Percentiles rank a stretch among this genome's conserved stretches.
Conservation (phyloP, 2,888 invertebrate genomes). For the Coleophora flavipennella region DNA sequence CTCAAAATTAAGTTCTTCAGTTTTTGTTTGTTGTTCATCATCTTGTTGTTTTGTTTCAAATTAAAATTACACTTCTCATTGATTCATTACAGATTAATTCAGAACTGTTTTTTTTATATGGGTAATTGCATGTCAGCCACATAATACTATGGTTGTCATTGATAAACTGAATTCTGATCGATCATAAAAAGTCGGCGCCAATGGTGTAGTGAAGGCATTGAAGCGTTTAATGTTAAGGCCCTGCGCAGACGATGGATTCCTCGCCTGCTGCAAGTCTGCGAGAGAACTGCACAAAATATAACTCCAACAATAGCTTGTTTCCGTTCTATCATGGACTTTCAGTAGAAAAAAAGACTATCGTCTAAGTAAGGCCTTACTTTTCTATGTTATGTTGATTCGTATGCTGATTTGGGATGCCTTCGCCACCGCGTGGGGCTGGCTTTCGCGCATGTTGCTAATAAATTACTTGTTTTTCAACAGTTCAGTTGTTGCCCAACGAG, state of each 20-base stretch:
- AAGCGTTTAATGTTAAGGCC: not conserved
- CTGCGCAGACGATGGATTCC: too few relatives aligned
- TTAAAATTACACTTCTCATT: slow-evolving; percentile 9
- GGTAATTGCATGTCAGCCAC: slow-evolving; percentile 67
- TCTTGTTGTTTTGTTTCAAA: not conserved
- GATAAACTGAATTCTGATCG: slow-evolving; percentile 46
- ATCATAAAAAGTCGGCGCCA: slow-evolving; percentile 60
- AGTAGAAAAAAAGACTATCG: not conserved
- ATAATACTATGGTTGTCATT: slow-evolving; percentile 63
- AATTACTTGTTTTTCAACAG: slow-evolving; percentile 73
- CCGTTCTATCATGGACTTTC: not conserved
- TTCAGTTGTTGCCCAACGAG: slow-evolving; percentile 71
- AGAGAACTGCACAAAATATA: too few relatives aligned
- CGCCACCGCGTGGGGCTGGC: slow-evolving; percentile 53
- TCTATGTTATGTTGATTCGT: too few relatives aligned
- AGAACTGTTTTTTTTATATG: too few relatives aligned
- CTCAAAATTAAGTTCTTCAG: too few relatives aligned
- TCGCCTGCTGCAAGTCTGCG: too few relatives aligned
- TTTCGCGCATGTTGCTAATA: slow-evolving; percentile 72
- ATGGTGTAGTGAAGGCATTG: slow-evolving; percentile 51
- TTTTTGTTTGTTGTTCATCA: slow-evolving; percentile 14
- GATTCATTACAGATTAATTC: slow-evolving; percentile 19
- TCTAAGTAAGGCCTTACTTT: too few relatives aligned
- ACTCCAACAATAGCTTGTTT: too few relatives aligned
- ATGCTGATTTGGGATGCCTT: slow-evolving; percentile 43